A percentile compares a stretch with the other conserved stretches of the same genome.
These are phyloP conservation scores for Psammodynastes pulverulentus DNA, from an alignment of 2,113 vertebrate genomes.

Conservation along the genomic window DNA sequence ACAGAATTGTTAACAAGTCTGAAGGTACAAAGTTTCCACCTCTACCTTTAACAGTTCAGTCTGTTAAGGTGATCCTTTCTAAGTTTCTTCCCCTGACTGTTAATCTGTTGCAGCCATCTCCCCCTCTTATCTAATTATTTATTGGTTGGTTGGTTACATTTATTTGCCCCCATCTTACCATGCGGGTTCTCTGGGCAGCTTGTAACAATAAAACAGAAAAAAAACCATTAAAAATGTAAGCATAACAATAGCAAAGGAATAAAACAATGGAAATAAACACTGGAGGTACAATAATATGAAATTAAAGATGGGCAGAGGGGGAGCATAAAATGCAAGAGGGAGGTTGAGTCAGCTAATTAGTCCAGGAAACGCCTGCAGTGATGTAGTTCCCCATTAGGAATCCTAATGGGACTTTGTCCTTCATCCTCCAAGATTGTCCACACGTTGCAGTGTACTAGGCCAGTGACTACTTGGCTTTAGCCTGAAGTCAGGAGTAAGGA, in stretches of 20 bases:
- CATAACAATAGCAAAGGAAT: no score
- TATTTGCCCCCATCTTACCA: no score
- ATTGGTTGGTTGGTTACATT: no score
- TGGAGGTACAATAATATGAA: no score
- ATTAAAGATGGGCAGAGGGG: no score
- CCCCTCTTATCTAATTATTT: background rate
- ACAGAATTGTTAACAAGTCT: background rate
- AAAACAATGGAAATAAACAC: no score
- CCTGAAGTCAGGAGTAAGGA: background rate
- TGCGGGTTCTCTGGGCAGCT: no score
- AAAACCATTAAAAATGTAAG: background rate
- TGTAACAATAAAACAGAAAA: no score
- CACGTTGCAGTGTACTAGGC: background rate
- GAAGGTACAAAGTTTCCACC: background rate
- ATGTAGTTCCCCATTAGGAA: background rate
- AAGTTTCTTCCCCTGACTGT: background rate
- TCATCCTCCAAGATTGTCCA: background rate
- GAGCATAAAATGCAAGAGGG: background rate
- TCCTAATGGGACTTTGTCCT: background rate
- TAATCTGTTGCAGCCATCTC: background rate
- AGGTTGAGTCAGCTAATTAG: background rate
- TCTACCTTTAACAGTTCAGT: background rate
- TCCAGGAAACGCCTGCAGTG: background rate
- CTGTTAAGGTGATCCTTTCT: background rate
- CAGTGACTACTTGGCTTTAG: background rate